These are phyloP conservation scores for Colinus virginianus DNA, from an alignment of 2,113 vertebrate species.

Conservation along the genomic window DNA sequence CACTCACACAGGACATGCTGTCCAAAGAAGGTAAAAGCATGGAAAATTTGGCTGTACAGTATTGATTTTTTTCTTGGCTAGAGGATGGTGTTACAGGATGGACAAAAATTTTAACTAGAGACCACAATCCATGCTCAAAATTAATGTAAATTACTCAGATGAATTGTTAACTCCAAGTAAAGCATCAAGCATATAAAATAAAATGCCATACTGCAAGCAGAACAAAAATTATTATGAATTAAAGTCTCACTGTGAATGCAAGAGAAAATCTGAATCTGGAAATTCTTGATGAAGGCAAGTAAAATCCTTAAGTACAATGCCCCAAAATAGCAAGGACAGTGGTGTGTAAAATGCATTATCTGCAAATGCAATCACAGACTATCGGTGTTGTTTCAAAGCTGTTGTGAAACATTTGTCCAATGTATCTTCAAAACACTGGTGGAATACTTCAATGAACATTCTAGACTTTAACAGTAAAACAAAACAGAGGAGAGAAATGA, in stretches of 20 bases:
- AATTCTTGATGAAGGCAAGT: not conserved
- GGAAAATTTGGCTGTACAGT: not conserved
- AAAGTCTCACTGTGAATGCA: not conserved
- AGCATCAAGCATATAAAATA: not conserved
- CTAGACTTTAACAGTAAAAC: not conserved
- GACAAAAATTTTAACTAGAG: not conserved
- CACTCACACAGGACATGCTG: not conserved
- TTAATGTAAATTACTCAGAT: not conserved
- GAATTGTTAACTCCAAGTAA: not conserved
- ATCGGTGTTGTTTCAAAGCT: not conserved
- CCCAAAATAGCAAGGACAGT: not conserved
- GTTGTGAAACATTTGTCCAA: not conserved
- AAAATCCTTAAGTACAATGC: not conserved
- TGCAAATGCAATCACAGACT: not conserved
- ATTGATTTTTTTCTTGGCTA: not conserved
- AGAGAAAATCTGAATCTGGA: not conserved
- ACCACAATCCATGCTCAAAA: not conserved
- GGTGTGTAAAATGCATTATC: fast-evolving
- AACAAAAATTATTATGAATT: not conserved
- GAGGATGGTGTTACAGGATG: not conserved
- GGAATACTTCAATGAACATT: not conserved
- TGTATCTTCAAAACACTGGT: not conserved
- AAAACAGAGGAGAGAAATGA: not conserved
- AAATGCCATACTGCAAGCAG: not conserved
- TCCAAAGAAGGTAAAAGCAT: not conserved